phyloP scores from a whole-genome alignment of 2,888 invertebrate species.

The Girardia tigrina region DNA sequence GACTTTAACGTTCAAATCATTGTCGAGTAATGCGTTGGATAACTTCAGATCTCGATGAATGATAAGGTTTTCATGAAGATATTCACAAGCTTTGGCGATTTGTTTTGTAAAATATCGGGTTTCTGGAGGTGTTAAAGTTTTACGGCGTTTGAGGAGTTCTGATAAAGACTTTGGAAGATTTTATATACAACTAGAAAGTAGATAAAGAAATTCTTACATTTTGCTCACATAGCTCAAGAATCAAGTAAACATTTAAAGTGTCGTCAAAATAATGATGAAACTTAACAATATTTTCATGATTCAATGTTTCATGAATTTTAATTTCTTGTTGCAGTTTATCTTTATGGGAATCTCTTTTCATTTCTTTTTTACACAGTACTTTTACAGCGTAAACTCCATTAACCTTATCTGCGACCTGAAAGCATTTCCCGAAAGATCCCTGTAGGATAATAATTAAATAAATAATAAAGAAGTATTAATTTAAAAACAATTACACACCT shows the following conservation, averaged over 20 bases:
- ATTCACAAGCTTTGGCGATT: conserved; percentile 74
- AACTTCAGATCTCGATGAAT: conserved; percentile 95
- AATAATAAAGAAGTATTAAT: no score
- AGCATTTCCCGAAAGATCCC: conserved; percentile 97
- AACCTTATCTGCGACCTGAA: conserved; percentile 72
- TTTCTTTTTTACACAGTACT: conserved; percentile 79
- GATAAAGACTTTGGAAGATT: conserved; percentile 78
- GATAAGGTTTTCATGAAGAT: conserved; percentile 75
- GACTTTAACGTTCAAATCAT: conserved; percentile 60
- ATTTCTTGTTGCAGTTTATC: conserved; percentile 63
- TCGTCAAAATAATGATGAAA: conserved; percentile 92
- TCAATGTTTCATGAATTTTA: conserved; percentile 72
- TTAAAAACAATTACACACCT: conserved; percentile 55
- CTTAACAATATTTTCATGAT: conserved; percentile 77
- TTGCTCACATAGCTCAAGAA: conserved; percentile 81
- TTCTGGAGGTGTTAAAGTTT: conserved; percentile 88
- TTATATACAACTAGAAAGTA: not conserved
- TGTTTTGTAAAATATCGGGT: conserved; percentile 88
- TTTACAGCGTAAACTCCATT: conserved; percentile 77
- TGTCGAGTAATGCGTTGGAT: conserved; percentile 85
- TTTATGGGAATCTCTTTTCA: conserved; percentile 58
- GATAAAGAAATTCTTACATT: conserved; percentile 58
- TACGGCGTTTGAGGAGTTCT: conserved; percentile 89
- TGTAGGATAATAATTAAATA: conserved; percentile 50
- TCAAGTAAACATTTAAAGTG: conserved; percentile 74